A percentile compares a stretch with the other conserved stretches of the same genome.
phyloP scores from a whole-genome alignment of 2,888 invertebrate species.

The Tolmerus cingulatus region DNA sequence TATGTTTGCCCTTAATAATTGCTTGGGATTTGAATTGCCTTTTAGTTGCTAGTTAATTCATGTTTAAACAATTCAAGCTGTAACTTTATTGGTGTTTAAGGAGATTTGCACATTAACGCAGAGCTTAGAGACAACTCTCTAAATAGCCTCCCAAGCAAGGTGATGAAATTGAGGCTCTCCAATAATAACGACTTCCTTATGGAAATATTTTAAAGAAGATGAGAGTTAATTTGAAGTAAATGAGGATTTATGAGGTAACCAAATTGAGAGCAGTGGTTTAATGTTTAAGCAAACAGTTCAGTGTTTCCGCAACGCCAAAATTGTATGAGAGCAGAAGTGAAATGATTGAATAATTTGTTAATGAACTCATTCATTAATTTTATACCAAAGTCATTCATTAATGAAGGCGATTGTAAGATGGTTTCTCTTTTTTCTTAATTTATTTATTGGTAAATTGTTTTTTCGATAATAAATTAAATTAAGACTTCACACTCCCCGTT shows the following conservation, averaged over 20 bases:
- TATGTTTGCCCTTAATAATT: slow-evolving; percentile 29
- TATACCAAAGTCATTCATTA: background rate
- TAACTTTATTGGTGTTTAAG: slow-evolving; percentile 23
- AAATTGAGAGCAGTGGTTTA: background rate
- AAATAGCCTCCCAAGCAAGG: background rate
- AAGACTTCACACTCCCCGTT: no score
- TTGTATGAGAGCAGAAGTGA: background rate
- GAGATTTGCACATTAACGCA: background rate
- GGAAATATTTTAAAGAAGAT: background rate
- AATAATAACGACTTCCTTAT: background rate
- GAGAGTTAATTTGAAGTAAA: background rate
- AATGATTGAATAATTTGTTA: background rate
- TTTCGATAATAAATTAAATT: no score
- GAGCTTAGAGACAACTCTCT: background rate
- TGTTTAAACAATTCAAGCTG: slow-evolving; percentile 6
- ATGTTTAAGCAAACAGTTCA: background rate
- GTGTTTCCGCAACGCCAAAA: background rate
- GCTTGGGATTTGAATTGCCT: slow-evolving; percentile 13
- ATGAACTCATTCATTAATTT: background rate
- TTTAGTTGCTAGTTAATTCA: slow-evolving; percentile 19
- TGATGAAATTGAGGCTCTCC: background rate
- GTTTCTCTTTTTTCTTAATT: background rate
- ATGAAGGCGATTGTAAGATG: background rate
- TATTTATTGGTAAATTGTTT: no score
- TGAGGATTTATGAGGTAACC: background rate